Evolutionary conservation across 1,140 invertebrate species (phyloP).

Genomic region (Sinella curviseta): DNA sequence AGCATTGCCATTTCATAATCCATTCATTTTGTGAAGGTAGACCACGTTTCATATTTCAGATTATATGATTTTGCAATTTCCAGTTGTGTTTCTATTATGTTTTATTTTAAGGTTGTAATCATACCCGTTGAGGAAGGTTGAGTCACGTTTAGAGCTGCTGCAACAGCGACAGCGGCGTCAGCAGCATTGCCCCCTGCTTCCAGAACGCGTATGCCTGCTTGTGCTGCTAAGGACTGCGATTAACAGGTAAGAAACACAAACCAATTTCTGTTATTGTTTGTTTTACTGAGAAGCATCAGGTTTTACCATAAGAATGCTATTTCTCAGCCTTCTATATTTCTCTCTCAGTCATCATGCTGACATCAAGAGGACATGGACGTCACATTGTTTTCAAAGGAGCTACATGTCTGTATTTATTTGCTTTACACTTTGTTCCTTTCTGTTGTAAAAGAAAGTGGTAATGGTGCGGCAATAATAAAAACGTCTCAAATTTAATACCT

Average conservation of each 20-base stretch:
- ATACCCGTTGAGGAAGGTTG: slow-evolving; percentile 55
- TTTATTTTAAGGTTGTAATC: not conserved
- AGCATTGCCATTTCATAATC: too few relatives aligned
- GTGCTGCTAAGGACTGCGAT: slow-evolving; percentile 39
- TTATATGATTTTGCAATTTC: not conserved
- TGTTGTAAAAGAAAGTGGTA: not conserved
- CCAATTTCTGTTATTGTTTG: too few relatives aligned
- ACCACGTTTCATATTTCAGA: not conserved
- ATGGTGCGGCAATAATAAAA: not conserved
- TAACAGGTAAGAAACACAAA: not conserved
- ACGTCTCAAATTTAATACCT: slow-evolving; percentile 4
- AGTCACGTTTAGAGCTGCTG: slow-evolving; percentile 55
- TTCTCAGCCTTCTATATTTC: not conserved
- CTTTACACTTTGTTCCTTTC: too few relatives aligned
- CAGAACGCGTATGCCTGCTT: slow-evolving; percentile 51
- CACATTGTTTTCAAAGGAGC: not conserved
- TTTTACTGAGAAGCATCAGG: too few relatives aligned
- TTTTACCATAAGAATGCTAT: not conserved
- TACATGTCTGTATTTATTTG: too few relatives aligned
- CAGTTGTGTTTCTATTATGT: not conserved
- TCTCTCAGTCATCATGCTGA: too few relatives aligned
- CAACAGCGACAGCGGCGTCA: slow-evolving; percentile 57
- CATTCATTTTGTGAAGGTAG: too few relatives aligned
- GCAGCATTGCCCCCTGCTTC: slow-evolving; percentile 57
- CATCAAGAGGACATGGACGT: too few relatives aligned